Conservation (phyloP, 2,888 invertebrate species). For the Malthinus flaveolus region DNA sequence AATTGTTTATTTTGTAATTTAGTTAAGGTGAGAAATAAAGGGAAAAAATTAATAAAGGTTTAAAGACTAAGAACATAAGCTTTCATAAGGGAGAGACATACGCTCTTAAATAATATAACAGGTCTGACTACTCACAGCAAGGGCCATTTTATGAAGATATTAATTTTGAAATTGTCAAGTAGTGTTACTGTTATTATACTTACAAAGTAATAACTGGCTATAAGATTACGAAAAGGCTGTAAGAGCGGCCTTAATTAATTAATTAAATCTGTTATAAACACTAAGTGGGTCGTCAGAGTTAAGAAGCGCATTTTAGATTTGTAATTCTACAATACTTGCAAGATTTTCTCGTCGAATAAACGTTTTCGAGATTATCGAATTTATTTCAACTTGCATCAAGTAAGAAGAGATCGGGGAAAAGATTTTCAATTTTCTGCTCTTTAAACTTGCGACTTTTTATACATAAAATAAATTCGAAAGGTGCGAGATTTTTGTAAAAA, state of each 20-base stretch:
- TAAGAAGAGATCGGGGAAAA: not conserved
- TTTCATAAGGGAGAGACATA: conserved; percentile 52
- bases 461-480: not conserved
- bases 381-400: conserved; percentile 9
- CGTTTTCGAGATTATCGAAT: conserved; percentile 14
- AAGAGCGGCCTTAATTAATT: conserved; percentile 55
- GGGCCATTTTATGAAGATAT: conserved; percentile 57
- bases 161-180: conserved; percentile 56
- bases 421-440: conserved; percentile 6
- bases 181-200: conserved; percentile 55
- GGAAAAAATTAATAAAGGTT: conserved; percentile 6
- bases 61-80: conserved; percentile 48
- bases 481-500: too few relatives aligned
- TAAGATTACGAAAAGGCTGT: conserved; percentile 54
- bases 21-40: conserved; percentile 6
- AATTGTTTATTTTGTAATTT: not conserved
- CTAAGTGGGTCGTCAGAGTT: conserved; percentile 46
- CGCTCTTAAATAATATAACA: conserved; percentile 47
- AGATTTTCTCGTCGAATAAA: conserved; percentile 15
- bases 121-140: conserved; percentile 39
- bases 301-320: conserved; percentile 37
- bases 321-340: conserved; percentile 34
- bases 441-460: conserved; percentile 6
- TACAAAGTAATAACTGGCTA: conserved; percentile 55
- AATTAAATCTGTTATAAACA: conserved; percentile 56